These are phyloP conservation scores for Gymnarchus niloticus DNA, from an alignment of 2,113 vertebrate species.

Conservation along the genomic window DNA sequence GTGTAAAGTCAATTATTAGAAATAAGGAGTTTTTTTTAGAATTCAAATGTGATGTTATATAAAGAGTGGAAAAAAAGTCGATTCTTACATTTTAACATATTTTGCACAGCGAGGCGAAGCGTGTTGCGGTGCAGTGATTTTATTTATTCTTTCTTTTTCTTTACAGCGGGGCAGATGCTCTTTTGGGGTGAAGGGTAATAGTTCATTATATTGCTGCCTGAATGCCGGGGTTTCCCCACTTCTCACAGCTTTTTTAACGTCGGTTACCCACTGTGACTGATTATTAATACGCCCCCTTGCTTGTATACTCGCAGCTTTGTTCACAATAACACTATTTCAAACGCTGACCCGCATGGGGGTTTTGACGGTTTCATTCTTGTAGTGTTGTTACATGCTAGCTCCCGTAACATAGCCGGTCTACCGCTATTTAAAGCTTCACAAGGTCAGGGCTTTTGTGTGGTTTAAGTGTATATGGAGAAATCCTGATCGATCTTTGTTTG, in stretches of 20 bases:
- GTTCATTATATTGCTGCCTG: neutral
- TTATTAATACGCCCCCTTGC: neutral
- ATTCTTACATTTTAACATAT: neutral
- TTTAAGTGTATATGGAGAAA: neutral
- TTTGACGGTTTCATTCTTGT: neutral
- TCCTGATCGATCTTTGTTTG: neutral
- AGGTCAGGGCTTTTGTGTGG: neutral
- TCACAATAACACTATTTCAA: neutral
- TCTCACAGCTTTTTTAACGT: neutral
- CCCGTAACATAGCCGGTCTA: neutral
- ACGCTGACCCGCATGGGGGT: neutral
- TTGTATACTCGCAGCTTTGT: too few relatives aligned
- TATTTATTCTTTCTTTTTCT: neutral
- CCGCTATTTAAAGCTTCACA: neutral
- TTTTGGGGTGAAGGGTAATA: neutral
- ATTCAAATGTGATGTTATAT: neutral
- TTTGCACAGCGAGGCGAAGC: neutral
- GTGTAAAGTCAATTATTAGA: neutral
- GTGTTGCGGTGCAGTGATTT: neutral
- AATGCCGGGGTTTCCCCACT: neutral
- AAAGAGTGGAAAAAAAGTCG: neutral
- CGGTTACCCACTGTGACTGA: constrained; percentile 9
- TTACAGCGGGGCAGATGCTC: neutral
- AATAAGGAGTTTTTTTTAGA: neutral
- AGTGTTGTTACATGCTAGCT: neutral